Conservation (phyloP, 1,140 invertebrate genomes). For the Drosophila pseudoananassae region DNA sequence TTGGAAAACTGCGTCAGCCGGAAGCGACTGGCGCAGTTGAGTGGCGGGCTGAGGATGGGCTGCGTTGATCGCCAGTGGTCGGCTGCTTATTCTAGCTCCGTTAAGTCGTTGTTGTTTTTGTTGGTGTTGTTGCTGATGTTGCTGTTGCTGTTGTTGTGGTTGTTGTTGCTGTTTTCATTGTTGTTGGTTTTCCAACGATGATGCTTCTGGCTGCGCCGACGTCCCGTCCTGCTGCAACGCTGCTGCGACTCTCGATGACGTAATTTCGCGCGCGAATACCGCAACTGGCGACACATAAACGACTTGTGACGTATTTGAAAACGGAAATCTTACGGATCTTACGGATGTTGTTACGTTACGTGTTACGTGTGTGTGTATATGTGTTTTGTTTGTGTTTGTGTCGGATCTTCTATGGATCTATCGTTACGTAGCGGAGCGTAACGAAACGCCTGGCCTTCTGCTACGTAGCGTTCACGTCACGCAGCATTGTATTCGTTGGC, state of each 20-base stretch:
- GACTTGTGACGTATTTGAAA: conserved; percentile 7
- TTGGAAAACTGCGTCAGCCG: conserved; percentile 68
- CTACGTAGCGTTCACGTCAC: conserved; percentile 72
- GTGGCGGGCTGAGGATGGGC: conserved; percentile 79
- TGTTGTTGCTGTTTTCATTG: conserved; percentile 9
- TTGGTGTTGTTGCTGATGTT: conserved; percentile 17
- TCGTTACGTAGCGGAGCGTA: conserved; percentile 61
- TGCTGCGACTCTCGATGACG: conserved; percentile 34
- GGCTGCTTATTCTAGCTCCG: conserved; percentile 72
- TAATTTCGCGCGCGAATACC: conserved; percentile 41
- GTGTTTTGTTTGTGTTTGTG: conserved; percentile 11
- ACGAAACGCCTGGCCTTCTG: conserved; percentile 51
- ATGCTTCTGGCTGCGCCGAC: conserved; percentile 50
- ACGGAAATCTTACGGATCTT: conserved; percentile 5
- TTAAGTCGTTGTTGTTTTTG: conserved; percentile 65
- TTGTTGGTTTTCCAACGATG: conserved; percentile 60
- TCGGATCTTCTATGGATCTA: conserved; percentile 20
- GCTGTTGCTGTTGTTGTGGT: conserved; percentile 12
- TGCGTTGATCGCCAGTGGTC: conserved; percentile 80
- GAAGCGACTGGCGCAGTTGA: conserved; percentile 65
- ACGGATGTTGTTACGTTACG: background rate
- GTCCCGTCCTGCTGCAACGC: conserved; percentile 31
- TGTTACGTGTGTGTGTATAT: conserved; percentile 14
- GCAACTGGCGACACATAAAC: conserved; percentile 58
- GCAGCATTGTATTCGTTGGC: conserved; percentile 74